Conservation (phyloP, 2,888 invertebrate species). For the Merodon equestris region DNA sequence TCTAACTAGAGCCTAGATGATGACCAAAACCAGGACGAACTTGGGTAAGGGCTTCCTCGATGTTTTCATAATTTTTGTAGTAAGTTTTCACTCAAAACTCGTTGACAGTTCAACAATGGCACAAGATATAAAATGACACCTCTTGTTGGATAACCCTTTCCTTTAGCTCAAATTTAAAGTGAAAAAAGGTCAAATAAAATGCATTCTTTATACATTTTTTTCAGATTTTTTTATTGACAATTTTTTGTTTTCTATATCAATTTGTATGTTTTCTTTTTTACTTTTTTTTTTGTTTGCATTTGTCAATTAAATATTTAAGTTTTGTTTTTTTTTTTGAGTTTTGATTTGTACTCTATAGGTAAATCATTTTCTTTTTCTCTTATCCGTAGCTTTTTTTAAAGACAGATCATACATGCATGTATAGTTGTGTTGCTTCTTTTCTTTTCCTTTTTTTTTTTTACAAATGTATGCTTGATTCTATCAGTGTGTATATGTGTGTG, state of each 20-base stretch:
- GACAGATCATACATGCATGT: slow-evolving; percentile 53
- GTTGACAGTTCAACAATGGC: too few species aligned
- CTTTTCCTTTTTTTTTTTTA: slow-evolving; percentile 46
- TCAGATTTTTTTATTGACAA: slow-evolving; percentile 63
- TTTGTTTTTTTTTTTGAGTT: slow-evolving; percentile 53
- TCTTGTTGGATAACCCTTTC: too few species aligned
- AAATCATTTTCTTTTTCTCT: slow-evolving; percentile 60
- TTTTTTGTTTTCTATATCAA: slow-evolving; percentile 48
- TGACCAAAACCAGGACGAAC: too few species aligned
- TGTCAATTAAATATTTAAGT: slow-evolving; percentile 65
- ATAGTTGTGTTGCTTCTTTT: slow-evolving; percentile 16
- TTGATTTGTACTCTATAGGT: slow-evolving; percentile 69
- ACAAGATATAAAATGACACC: too few species aligned
- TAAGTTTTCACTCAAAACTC: too few species aligned
- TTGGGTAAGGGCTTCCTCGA: too few species aligned
- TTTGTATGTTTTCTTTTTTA: slow-evolving; percentile 25
- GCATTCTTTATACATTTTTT: slow-evolving; percentile 46
- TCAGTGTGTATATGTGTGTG: slow-evolving; percentile 39
- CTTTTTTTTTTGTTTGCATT: slow-evolving; percentile 33
- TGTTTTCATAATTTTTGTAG: too few species aligned
- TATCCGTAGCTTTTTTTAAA: slow-evolving; percentile 34
- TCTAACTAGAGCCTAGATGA: too few species aligned
- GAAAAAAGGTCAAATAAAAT: too few species aligned
- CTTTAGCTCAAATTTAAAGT: too few species aligned
- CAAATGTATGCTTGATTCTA: slow-evolving; percentile 27